phyloP scores from a whole-genome alignment of 2,888 invertebrate species.

The Clitarchus hookeri region DNA sequence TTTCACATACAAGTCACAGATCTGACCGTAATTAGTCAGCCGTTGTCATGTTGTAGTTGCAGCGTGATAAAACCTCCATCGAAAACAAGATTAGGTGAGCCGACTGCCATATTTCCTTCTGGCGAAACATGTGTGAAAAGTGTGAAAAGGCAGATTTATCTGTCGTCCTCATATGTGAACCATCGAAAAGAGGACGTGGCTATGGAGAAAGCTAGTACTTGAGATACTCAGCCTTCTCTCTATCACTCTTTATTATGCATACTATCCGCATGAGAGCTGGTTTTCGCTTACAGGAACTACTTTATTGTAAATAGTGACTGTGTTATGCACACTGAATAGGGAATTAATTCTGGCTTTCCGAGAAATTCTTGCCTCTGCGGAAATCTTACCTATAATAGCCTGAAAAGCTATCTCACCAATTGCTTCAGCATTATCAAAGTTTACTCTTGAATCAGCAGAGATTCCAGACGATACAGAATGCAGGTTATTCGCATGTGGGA shows the following conservation, averaged over 20 bases:
- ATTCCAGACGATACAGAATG: neutral
- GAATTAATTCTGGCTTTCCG: neutral
- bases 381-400: neutral
- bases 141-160: neutral
- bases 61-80: conserved; percentile 4
- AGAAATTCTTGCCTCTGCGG: neutral
- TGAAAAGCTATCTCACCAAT: neutral
- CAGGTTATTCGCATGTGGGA: neutral
- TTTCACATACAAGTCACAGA: conserved; percentile 16
- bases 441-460: conserved; percentile 3
- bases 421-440: neutral
- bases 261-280: neutral
- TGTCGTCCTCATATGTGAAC: neutral
- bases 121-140: neutral
- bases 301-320: neutral
- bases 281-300: neutral
- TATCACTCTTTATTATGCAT: conserved; percentile 2
- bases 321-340: neutral
- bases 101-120: neutral
- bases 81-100: neutral
- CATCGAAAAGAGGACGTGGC: neutral
- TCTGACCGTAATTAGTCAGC: neutral
- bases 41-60: neutral
- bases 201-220: conserved; percentile 19
- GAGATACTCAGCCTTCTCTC: neutral